Evolutionary conservation across 1,140 invertebrate species (phyloP).

Genomic region (Thaumetopoea pityocampa): DNA sequence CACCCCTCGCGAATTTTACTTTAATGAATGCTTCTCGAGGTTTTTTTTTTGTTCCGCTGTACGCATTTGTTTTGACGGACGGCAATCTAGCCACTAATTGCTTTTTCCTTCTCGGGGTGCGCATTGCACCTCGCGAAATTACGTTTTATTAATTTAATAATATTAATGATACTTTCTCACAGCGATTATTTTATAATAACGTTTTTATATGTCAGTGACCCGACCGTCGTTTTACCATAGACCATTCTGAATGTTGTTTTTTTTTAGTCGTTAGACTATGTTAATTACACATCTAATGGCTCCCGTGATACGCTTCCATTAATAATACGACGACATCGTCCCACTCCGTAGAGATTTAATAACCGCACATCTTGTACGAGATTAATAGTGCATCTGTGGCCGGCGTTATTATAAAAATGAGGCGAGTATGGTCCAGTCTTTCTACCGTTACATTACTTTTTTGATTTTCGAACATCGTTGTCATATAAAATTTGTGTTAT

Average conservation of each 20-base stretch:
- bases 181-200: conserved; percentile 72
- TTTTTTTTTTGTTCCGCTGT: conserved; percentile 58
- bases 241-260: conserved; percentile 38
- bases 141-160: conserved; percentile 76
- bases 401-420: conserved; percentile 57
- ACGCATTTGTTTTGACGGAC: conserved; percentile 74
- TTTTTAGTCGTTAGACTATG: conserved; percentile 57
- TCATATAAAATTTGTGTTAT: no score
- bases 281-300: conserved; percentile 73
- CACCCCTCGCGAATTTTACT: conserved; percentile 71
- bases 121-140: conserved; percentile 67
- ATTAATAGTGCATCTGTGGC: conserved; percentile 64
- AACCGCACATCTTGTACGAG: conserved; percentile 51
- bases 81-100: conserved; percentile 75
- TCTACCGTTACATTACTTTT: conserved; percentile 5
- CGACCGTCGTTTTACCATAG: conserved; percentile 35
- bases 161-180: conserved; percentile 72
- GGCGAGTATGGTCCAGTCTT: conserved; percentile 1
- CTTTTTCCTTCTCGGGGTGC: conserved; percentile 72
- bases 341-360: conserved; percentile 64
- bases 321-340: conserved; percentile 65
- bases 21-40: conserved; percentile 65
- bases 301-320: conserved; percentile 74
- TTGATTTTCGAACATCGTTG: no score
- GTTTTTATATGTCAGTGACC: conserved; percentile 69